These are phyloP conservation scores for Catajapyx aquilonaris DNA, from an alignment of 1,140 invertebrate species.

Conservation along the genomic window DNA sequence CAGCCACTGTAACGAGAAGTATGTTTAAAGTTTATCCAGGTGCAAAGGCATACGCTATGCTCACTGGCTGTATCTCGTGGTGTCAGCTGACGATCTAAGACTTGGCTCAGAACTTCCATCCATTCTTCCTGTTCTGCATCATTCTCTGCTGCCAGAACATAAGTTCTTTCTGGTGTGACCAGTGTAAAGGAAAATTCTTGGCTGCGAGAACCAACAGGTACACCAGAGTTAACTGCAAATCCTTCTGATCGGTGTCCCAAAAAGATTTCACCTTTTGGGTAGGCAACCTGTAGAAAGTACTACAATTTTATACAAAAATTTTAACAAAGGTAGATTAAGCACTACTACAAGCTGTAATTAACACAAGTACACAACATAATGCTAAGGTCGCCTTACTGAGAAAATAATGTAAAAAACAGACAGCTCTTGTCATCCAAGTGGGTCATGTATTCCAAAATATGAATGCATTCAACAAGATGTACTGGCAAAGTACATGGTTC, in stretches of 20 bases:
- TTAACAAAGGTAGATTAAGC: too few species aligned
- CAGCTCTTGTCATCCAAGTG: too few species aligned
- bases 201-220: conserved; percentile 38
- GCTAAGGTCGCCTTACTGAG: too few species aligned
- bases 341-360: too few species aligned
- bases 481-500: too few species aligned
- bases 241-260: conserved; percentile 53
- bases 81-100: conserved; percentile 52
- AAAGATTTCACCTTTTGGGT: conserved; percentile 80
- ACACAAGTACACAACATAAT: too few species aligned
- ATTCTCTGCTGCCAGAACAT: conserved; percentile 55
- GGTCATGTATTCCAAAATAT: conserved; percentile 1
- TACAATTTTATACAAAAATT: too few species aligned
- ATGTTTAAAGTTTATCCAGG: too few species aligned
- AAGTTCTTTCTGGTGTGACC: conserved; percentile 61
- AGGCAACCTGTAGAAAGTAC: conserved; percentile 50
- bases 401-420: too few species aligned
- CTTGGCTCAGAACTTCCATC: conserved; percentile 50
- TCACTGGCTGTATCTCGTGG: conserved; percentile 58
- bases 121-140: conserved; percentile 56
- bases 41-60: too few species aligned
- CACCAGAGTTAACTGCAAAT: conserved; percentile 31
- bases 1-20: too few species aligned
- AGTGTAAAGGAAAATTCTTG: conserved; percentile 60
- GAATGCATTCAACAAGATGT: conserved; percentile 1